Evolutionary conservation across 2,888 invertebrate genomes (phyloP), one percentile per base, ranked within the genome.

Genomic region (Xanthorhoe designata): DNA sequence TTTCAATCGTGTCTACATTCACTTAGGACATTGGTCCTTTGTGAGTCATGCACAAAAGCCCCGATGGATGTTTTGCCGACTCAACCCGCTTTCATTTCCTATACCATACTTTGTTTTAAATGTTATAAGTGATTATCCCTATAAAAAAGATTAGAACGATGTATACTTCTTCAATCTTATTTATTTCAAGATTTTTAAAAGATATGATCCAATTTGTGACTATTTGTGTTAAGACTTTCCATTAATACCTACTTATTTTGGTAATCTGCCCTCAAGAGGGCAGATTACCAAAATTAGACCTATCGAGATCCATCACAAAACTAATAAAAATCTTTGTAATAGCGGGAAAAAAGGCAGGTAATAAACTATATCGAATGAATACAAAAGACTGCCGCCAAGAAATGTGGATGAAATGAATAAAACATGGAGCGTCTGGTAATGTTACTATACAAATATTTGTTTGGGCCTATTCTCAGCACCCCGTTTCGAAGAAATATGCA

Each of bases 11-110:
- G 18, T 29, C 52, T 64, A 13, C 38, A 18, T 57, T 24, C 47
- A 51, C 59, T 67, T 18, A 57, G 24, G 57, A 55, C 19, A 47
- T 18, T 54, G 24, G 19, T 49, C 64, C 64, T 64, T 52, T 58
- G 32, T 59, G 68, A 71, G 57, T 70, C 72, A 70, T 54, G 19
- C 47, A 54, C 49, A 60, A 53, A 51, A 55, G 5, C 47, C 17
- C 38, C 35, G 18, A 50, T 56, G 29, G n/a, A 53, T 38, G 52
- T 53, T 56, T 49, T 35, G 54, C 32, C 38, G 38, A 32, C 13
- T 42, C 38, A 42, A 42, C 38, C 38, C 10, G 13, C 38, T 42
- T 42, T 42, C 0, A 42, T 42, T 42, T 42, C 38, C 38, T 5
- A 42, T 42, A 13, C 38, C 38, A 32, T 32, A 32, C 32, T 32